Base-by-base conservation (phyloP, 2,113 vertebrate species). In the Struthidea cinerea region DNA sequence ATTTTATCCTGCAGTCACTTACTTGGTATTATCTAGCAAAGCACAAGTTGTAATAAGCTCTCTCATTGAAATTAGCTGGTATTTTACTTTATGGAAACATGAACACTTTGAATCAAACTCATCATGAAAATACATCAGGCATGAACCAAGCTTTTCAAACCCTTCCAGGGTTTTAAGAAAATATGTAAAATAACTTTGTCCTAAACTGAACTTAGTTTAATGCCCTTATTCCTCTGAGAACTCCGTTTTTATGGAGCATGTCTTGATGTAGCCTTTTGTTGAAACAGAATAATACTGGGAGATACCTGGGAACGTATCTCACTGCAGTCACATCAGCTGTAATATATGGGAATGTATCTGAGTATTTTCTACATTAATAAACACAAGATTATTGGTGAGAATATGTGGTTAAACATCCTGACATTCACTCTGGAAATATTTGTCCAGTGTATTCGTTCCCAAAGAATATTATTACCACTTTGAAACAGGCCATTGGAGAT, bases 351-450 rank as follows among this genome's bases (percentile, higher is more conserved):
- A 82, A 87, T 80, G 44, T 60, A 52, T 64, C 63, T 75, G 59
- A 90, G 74, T 77, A 56, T 60, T 80, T 96, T 67, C 59, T 69
- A n/a, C 56, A 65, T 94, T 93, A 89, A 63, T 70, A 94, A 93
- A 91, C 79, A 84, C 39, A 75, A 78, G 77, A 41, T 88, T 80
- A 75, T 84, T 91, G 89, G 67, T 90, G 82, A 90, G 53, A 80
- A 91, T 82, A 70, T 64, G 56, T 78, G 47, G 75, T 94, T 95
- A 87, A 86, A 50, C 37, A 60, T 93, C 82, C 84, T 95, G 89
- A 88, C 64, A 88, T 87, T 93, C 83, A 80, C 74, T 94, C 47
- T 87, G 63, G 82, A 94, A 91, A 95, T 88, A 77, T 75, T 95
- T 96, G 56, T 23, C 82, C 79, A 56, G 61, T 74, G 53, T 88